Base-by-base conservation (phyloP, 2,888 invertebrate species). In the Heliconius ethilla region DNA sequence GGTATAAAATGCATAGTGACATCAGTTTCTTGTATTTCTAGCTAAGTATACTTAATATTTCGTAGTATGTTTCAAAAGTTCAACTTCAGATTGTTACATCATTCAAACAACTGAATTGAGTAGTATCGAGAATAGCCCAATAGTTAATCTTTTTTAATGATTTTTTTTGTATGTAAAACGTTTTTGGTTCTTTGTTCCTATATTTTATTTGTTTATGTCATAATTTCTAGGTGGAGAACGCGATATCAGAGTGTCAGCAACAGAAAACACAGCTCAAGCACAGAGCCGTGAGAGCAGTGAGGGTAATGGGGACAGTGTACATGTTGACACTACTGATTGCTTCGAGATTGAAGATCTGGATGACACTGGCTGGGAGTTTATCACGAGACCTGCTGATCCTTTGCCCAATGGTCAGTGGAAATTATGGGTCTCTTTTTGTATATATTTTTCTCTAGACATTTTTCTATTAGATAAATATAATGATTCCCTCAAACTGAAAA, bases 271-370 rank as follows among this genome's bases (percentile, higher is more conserved):
- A 37, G 80, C 65, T 81, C 55, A 80, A 40, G 33, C 13, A 51
- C 51, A 66, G 75, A 66, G 69, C 25, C 55, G 40, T 15, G 74
- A 27, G 51, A 18, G 81, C 83, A 75, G 84, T 83, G 83, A 82
- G 76, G 82, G 82, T 79, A 81, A 82, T 25, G 70, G 76, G n/a
- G 81, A 74, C 18, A 78, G 79, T 73, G 79, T 80, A 55, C 90
- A 83, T 82, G 84, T 90, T n/a, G 93, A 94, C 85, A 91, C 92
- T n/a, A 91, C 91, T 76, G 95, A 94, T 90, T 95, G 95, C 89
- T 91, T 91, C 86, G 94, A 95, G 90, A 89, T 94, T 45, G 94
- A 94, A 86, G 95, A 94, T 88, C 85, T 94, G 62, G 94, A 92
- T 85, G 94, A 94, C 85, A 85, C 91, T 62, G 93, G 92, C 84